Evolutionary conservation across 2,113 vertebrate genomes (phyloP).

Genomic region (Micronycteris hirsuta): DNA sequence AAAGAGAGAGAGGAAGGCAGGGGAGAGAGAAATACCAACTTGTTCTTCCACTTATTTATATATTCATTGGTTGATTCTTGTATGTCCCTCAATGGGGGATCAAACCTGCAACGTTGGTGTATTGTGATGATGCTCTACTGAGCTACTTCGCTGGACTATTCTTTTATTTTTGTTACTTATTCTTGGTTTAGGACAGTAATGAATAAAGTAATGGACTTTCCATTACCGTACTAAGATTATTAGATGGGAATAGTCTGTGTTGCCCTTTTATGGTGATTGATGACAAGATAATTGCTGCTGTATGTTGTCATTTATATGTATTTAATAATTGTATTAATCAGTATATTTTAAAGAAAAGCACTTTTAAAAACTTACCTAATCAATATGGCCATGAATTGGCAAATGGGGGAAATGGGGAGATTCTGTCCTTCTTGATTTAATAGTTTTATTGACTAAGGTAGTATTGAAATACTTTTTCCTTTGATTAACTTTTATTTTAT

Average conservation of each 20-base stretch:
- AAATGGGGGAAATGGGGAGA: background rate
- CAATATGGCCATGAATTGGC: background rate
- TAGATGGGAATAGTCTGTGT: background rate
- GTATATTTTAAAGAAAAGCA: background rate
- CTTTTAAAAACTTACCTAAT: background rate
- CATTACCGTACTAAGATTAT: background rate
- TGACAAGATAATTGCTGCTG: background rate
- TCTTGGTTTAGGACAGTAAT: conserved; percentile 5
- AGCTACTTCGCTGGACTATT: too few species aligned
- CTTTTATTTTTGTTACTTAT: background rate
- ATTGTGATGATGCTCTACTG: too few species aligned
- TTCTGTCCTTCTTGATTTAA: background rate
- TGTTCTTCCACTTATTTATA: too few species aligned
- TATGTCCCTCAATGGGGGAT: too few species aligned
- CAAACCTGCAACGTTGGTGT: too few species aligned
- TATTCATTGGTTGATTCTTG: too few species aligned
- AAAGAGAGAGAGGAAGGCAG: too few species aligned
- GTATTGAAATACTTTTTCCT: background rate
- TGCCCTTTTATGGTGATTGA: conserved; percentile 48
- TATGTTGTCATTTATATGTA: background rate
- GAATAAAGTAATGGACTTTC: conserved; percentile 2
- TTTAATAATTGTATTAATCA: background rate
- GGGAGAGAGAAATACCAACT: too few species aligned
- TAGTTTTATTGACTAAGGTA: background rate
- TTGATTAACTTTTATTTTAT: background rate